Evolutionary conservation across 2,797 vertebrate genomes (phyloP).

Genomic region (Lagocephalus sceleratus): DNA sequence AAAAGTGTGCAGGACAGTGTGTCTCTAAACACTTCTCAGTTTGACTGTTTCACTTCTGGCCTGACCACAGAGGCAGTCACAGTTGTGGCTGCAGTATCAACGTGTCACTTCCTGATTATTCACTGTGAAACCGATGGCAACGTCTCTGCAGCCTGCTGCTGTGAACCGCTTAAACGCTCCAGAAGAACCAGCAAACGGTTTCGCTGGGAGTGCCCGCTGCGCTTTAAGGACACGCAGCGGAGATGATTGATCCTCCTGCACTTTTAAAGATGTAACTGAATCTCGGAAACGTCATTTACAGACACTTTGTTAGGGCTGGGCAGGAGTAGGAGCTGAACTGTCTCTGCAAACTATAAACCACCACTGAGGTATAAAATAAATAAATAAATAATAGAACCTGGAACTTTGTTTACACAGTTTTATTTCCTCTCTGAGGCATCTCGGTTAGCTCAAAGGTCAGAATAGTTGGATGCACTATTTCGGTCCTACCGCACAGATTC

Average conservation of each 20-base stretch:
- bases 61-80: slow-evolving; percentile 67
- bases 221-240: slow-evolving; percentile 19
- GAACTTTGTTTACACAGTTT: slow-evolving; percentile 58
- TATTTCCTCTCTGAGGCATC: slow-evolving; percentile 56
- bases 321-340: slow-evolving; percentile 27
- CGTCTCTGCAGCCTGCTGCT: slow-evolving; percentile 52
- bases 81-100: slow-evolving; percentile 71
- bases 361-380: slow-evolving; percentile 34
- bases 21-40: slow-evolving; percentile 66
- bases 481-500: slow-evolving; percentile 22
- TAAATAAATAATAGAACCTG: slow-evolving; percentile 56
- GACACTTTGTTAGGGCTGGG: slow-evolving; percentile 25
- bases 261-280: slow-evolving; percentile 36
- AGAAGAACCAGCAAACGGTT: too few species aligned
- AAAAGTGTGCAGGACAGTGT: slow-evolving; percentile 56
- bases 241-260: slow-evolving; percentile 23
- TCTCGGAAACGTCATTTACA: slow-evolving; percentile 34
- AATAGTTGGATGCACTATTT: slow-evolving; percentile 40
- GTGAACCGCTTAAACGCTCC: slow-evolving; percentile 37
- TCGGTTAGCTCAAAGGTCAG: slow-evolving; percentile 55
- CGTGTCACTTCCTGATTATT: slow-evolving; percentile 77
- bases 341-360: slow-evolving; percentile 38
- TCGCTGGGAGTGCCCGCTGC: slow-evolving; percentile 10
- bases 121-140: slow-evolving; percentile 69
- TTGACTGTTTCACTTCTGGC: slow-evolving; percentile 73